Evolutionary conservation across 2,888 invertebrate species (phyloP), one percentile per base, ranked within the genome.

Genomic region (Harpalus rufipes): DNA sequence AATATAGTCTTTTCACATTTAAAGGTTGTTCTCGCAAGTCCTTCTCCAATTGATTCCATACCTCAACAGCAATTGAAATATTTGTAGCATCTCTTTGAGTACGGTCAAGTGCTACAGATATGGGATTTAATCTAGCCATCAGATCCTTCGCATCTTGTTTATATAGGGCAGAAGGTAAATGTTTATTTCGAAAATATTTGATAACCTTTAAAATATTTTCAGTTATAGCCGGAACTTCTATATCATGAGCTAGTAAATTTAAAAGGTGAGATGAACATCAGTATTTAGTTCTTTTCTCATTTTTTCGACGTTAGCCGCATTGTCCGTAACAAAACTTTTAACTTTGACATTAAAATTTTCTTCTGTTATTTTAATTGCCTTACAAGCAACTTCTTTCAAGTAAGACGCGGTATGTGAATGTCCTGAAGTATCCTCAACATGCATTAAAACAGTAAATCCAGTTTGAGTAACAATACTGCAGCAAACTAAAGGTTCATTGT

Each of bases 1-100:
- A 65, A 65, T 65, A 65, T 32, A 14, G 65, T 65, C n/a, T 65
- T 65, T 65, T 65, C n/a, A 65, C 65, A 32, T 12, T 65, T 65
- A 39, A 65, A 65, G 65, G n/a, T 65, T 65, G 65, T 12, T 65
- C 65, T 65, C n/a, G 25, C 25, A 65, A 39, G 39, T 87, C 86
- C 65, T 85, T 85, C 83, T 86, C 85, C 81, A 87, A 82, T 81
- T 83, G 81, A 85, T 87, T 85, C 87, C 86, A 86, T 76, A 86
- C 85, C 84, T 86, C 85, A 32, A 86, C 86, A 21, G 21, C 21
- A 21, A 21, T 21, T 21, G 21, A 21, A 21, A 21, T 21, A 21
- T 21, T 21, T 21, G 21, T 21, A 21, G 21, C 21, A 21, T 21
- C 21, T 21, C 21, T 21, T 21, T 21, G 21, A 21, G 21, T 21